Percentiles rank a stretch among this genome's conserved stretches.
Evolutionary conservation across 2,888 invertebrate species (phyloP).

Genomic region (Scaptomyza parva): DNA sequence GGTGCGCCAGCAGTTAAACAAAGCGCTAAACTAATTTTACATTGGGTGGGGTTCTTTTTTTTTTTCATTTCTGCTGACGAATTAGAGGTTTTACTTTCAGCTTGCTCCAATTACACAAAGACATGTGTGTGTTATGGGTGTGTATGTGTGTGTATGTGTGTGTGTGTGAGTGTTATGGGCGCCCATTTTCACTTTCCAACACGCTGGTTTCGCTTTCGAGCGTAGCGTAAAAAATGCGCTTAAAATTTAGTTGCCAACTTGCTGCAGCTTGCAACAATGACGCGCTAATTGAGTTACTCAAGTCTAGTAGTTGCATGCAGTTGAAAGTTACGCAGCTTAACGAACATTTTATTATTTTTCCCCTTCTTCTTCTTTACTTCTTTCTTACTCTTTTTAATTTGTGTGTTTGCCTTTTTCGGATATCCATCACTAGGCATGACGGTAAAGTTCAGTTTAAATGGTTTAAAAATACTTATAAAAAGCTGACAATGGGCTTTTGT

Average conservation of each 20-base stretch:
- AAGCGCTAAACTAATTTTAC: constrained; percentile 55
- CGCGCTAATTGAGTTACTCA: constrained; percentile 72
- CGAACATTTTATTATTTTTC: constrained; percentile 13
- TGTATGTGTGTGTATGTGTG: not conserved
- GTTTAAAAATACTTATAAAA: constrained; percentile 31
- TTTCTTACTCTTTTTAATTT: constrained; percentile 25
- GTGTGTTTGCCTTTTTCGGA: constrained; percentile 11
- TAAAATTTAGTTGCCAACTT: constrained; percentile 33
- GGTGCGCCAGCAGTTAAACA: constrained; percentile 62
- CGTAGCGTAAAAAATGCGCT: constrained; percentile 69
- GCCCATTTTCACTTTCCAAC: constrained; percentile 61
- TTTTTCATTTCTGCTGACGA: constrained; percentile 15
- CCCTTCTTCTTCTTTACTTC: not conserved
- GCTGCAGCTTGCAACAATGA: constrained; percentile 41
- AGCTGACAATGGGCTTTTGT: not conserved
- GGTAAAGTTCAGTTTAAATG: constrained; percentile 35
- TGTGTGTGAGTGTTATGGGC: not conserved
- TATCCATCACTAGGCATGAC: constrained; percentile 16
- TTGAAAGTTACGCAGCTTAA: constrained; percentile 40
- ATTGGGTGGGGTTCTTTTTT: constrained; percentile 15
- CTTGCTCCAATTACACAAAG: constrained; percentile 50
- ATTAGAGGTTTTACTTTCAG: constrained; percentile 55
- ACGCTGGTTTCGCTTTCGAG: constrained; percentile 60
- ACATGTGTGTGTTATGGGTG: not conserved
- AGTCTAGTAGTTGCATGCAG: constrained; percentile 53